These are phyloP conservation scores for Murina feae DNA, from an alignment of 2,113 vertebrate species.

Conservation along the genomic window DNA sequence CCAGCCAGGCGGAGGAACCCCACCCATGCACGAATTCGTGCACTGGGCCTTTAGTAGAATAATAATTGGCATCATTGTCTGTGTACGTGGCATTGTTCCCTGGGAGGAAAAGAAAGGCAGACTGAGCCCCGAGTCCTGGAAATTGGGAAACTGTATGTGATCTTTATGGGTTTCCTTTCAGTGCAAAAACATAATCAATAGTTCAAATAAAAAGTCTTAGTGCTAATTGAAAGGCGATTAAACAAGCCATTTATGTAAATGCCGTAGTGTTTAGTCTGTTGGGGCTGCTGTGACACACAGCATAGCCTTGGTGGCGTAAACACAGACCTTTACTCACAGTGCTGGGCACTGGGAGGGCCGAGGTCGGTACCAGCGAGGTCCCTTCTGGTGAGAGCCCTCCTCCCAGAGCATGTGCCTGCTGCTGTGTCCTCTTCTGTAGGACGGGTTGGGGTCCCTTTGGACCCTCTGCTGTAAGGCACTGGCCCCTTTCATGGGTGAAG, in stretches of 20 bases:
- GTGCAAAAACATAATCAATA: not conserved
- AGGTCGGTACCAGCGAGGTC: no score
- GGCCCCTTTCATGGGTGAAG: not conserved
- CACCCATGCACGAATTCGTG: no score
- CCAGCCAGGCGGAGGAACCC: no score
- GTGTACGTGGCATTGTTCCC: not conserved
- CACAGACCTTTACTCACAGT: not conserved
- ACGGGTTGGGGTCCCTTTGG: not conserved
- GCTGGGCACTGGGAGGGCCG: not conserved
- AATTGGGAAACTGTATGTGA: not conserved
- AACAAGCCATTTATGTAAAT: not conserved
- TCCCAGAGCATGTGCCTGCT: not conserved
- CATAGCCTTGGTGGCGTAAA: no score
- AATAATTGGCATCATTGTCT: not conserved
- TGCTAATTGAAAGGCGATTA: not conserved
- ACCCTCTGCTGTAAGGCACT: not conserved
- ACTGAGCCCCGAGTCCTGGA: not conserved
- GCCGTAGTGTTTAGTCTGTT: not conserved
- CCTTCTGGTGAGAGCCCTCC: not conserved
- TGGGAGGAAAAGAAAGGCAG: not conserved
- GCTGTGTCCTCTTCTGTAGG: not conserved
- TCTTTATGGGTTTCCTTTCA: not conserved
- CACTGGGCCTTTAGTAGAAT: no score
- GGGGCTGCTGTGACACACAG: not conserved
- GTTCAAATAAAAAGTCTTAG: not conserved